These are phyloP conservation scores for Agrotis clavis DNA, from an alignment of 2,888 invertebrate genomes.

Conservation along the genomic window DNA sequence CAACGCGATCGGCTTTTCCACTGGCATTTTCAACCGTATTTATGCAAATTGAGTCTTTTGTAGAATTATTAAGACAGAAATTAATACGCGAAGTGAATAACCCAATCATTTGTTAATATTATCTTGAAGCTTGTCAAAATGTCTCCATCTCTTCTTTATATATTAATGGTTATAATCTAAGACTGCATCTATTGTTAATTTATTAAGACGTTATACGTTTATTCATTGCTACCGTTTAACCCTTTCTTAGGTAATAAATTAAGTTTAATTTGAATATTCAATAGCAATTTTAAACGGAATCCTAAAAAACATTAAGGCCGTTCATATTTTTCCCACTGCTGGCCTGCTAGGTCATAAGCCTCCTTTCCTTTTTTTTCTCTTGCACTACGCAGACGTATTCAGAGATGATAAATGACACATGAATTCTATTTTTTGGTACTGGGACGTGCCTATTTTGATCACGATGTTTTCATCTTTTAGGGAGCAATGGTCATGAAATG, in stretches of 20 bases:
- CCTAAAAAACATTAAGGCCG: too few species aligned
- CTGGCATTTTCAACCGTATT: neutral
- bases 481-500: too few species aligned
- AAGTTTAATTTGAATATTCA: conserved; percentile 13
- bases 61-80: conserved; percentile 37
- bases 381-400: too few species aligned
- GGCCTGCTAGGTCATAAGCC: too few species aligned
- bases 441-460: too few species aligned
- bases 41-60: conserved; percentile 24
- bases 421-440: too few species aligned
- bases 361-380: too few species aligned
- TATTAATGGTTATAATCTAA: conserved; percentile 21
- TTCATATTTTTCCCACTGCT: too few species aligned
- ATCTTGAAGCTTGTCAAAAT: conserved; percentile 23
- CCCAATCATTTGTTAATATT: conserved; percentile 28
- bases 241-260: conserved; percentile 11
- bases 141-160: neutral
- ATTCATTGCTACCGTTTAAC: conserved; percentile 11
- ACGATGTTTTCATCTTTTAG: too few species aligned
- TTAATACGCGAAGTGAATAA: conserved; percentile 16
- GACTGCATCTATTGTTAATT: conserved; percentile 6
- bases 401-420: too few species aligned
- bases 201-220: neutral
- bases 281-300: too few species aligned
- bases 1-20: neutral